Base-by-base conservation (phyloP, 2,888 invertebrate species). In the Pyralis farinalis region DNA sequence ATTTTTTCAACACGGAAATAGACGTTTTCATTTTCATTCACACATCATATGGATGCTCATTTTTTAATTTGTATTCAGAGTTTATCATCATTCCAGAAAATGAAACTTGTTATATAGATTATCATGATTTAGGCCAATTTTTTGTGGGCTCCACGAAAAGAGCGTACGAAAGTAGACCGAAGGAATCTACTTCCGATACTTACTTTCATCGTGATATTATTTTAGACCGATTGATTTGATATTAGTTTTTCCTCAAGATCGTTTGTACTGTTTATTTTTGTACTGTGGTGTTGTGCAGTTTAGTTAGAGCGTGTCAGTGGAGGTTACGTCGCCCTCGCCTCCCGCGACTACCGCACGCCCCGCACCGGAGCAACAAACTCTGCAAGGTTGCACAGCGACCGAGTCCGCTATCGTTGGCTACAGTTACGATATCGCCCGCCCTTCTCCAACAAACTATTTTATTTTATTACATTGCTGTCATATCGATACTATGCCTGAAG, bases 341-440 rank as follows among this genome's bases (percentile, higher is more conserved):
- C 49, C 47, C 45, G 41, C 52, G 47, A 51, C 44, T 37, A 60
- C 47, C 58, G 55, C 53, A 42, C 43, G 44, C 40, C 51, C 54
- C 55, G 54, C 63, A 49, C 53, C 52, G 82, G 86, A 75, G 71
- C 87, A 87, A 87, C 82, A 86, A 87, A 85, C 88, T 85, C 81
- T 84, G 83, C 87, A 87, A 87, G 87, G 87, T 87, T 86, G 85
- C 74, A 71, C 65, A 58, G 65, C 75, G 75, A 65, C 73, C 68
- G 65, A 74, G 74, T 74, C 64, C 65, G 74, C 81, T 79, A 79
- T 81, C 81, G 74, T 68, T 63, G 59, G 67, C 84, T 71, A 75
- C 79, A 76, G 78, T 79, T 82, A 80, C 81, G 75, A 84, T 85
- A 83, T 81, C 79, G 69, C 69, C 66, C 81, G 82, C 86, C 86